Base-by-base conservation (phyloP, 2,888 invertebrate genomes). In the Saturnia pavonia region DNA sequence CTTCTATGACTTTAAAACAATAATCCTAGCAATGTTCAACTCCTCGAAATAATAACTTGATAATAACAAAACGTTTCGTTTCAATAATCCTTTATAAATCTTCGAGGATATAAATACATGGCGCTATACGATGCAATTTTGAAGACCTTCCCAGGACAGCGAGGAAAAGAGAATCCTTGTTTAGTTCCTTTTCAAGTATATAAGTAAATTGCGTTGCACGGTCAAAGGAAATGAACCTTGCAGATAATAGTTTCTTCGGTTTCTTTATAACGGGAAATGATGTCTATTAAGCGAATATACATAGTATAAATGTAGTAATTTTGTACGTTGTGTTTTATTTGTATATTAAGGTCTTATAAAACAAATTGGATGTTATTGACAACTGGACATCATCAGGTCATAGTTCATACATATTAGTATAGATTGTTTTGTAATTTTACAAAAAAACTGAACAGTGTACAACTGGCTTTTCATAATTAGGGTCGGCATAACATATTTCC, bases 221-320 rank as follows among this genome's bases (percentile, higher is more conserved):
- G 76, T 72, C 77, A 76, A 80, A 79, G 86, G 87, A 85, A 85
- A 85, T 77, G 78, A 78, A 80, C 83, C 80, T 76, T 74, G 77
- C 78, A 76, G 80, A 82, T 81, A 86, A 85, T 82, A 78, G 80
- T 85, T 85, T 85, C 85, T 84, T 81, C 76, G 70, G 76, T 76
- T 75, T 74, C 77, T 76, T 78, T 79, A 75, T 73, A 83, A 78
- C 85, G 85, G 85, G 84, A 83, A 80, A 82, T 75, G 80, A 80
- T 85, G 85, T 86, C 84, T 82, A 86, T 84, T 83, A 78, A 3
- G 65, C 40, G n/a, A 19, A 65, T 60, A 27, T 65, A 12, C 40
- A n/a, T 65, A 54, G 27, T 9, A 14, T 60, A 60, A 60, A 27
- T 16, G 3, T 2, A 14, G 6, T 6, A 27, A 14, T 25, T 25